A percentile compares a stretch with the other conserved stretches of the same genome.
Conservation (phyloP, 1,140 invertebrate species). For the Dufourea novaeangliae region DNA sequence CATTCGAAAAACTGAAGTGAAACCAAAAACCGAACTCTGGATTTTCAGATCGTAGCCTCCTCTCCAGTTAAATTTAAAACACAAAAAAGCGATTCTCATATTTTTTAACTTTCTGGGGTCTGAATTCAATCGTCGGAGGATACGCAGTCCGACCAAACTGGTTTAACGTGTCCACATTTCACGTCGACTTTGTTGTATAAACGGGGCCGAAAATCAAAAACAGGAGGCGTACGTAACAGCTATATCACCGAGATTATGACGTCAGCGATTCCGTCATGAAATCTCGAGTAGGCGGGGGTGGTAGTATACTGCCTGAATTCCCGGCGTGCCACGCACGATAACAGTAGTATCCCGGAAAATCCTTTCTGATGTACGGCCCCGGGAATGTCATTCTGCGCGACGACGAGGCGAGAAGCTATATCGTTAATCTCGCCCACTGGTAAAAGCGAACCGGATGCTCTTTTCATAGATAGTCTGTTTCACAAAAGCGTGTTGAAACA, state of each 20-base stretch:
- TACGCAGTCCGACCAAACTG: too few species aligned
- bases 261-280: constrained; percentile 23
- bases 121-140: neutral
- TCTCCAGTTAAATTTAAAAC: too few species aligned
- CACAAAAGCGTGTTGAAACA: too few species aligned
- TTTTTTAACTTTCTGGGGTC: too few species aligned
- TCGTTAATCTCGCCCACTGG: neutral
- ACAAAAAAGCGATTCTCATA: too few species aligned
- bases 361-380: neutral
- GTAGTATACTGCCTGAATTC: constrained; percentile 23
- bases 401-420: too few species aligned
- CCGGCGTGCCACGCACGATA: neutral
- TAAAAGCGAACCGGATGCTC: neutral
- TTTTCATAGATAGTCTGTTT: constrained; percentile 1
- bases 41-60: too few species aligned
- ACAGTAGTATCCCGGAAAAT: constrained; percentile 9
- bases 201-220: neutral
- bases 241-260: constrained; percentile 12
- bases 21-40: too few species aligned
- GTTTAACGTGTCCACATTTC: neutral
- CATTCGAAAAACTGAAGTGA: too few species aligned
- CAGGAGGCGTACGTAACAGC: neutral
- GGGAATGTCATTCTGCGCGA: neutral
- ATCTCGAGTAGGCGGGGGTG: constrained; percentile 5
- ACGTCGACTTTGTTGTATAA: neutral